phyloP scores from a whole-genome alignment of 92 coral and sea anemone genomes.

The Pocillopora meandrina region DNA sequence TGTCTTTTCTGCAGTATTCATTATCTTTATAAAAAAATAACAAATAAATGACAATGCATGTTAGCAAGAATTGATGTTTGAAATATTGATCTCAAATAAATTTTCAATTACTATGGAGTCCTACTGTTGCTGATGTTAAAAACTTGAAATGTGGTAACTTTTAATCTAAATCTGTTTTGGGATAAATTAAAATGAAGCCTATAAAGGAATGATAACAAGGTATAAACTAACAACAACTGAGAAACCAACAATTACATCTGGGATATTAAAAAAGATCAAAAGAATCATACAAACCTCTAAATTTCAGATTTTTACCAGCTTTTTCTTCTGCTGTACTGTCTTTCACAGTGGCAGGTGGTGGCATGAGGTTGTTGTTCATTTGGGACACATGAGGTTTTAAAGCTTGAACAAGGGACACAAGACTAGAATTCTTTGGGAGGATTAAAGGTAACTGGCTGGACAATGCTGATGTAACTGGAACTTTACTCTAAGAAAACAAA shows the following conservation, averaged over 20 bases:
- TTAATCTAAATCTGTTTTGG: too few species aligned
- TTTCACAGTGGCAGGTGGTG: conserved; percentile 16
- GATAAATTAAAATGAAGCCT: too few species aligned
- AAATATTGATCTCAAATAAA: not conserved
- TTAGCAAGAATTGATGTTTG: not conserved
- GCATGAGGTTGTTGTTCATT: conserved; percentile 40
- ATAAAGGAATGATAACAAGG: too few species aligned
- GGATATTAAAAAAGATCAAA: too few species aligned
- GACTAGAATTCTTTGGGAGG: conserved; percentile 68
- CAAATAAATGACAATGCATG: not conserved
- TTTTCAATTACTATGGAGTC: too few species aligned
- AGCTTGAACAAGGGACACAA: conserved; percentile 5
- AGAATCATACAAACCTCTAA: conserved; percentile 21
- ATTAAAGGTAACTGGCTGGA: conserved; percentile 67
- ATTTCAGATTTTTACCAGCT: conserved; percentile 26
- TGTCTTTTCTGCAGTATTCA: conserved; percentile 95
- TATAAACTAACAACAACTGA: too few species aligned
- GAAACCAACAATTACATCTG: too few species aligned
- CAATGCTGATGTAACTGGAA: not conserved
- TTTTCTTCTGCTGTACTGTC: conserved; percentile 16
- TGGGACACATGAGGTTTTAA: conserved; percentile 8
- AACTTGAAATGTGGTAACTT: too few species aligned
- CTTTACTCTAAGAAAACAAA: not conserved
- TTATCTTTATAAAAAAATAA: conserved; percentile 4
- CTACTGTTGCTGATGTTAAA: too few species aligned